These are phyloP conservation scores for Drosophila malerkotliana DNA, from an alignment of 1,140 invertebrate species.

Conservation along the genomic window DNA sequence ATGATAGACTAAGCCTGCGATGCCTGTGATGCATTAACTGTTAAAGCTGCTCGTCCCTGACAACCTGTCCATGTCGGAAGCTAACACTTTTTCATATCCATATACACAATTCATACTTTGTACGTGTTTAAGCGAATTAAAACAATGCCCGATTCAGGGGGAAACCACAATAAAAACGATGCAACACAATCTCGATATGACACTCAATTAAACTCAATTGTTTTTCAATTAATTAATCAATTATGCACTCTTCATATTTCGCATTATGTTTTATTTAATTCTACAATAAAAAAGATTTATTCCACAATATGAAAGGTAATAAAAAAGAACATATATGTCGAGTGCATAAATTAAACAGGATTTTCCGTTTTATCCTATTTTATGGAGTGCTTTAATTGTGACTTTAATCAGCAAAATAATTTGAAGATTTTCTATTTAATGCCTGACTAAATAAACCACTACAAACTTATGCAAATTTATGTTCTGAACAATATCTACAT, in stretches of 20 bases:
- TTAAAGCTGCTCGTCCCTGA: constrained; percentile 44
- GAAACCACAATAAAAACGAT: constrained; percentile 16
- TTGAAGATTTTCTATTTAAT: background rate
- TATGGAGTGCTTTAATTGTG: background rate
- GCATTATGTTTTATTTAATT: constrained; percentile 29
- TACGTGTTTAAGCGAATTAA: constrained; percentile 11
- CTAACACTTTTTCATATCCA: constrained; percentile 10
- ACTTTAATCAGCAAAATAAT: no score
- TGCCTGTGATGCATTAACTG: constrained; percentile 54
- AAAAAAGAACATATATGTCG: background rate
- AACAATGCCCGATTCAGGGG: constrained; percentile 3
- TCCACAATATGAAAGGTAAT: constrained; percentile 2
- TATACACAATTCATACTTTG: background rate
- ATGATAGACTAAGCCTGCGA: constrained; percentile 16
- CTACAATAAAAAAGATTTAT: constrained; percentile 8
- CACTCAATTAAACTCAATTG: constrained; percentile 77
- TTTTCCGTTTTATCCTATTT: no score
- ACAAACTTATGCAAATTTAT: background rate
- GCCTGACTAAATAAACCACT: background rate
- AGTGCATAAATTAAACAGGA: no score
- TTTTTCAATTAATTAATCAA: constrained; percentile 76
- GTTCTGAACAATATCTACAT: background rate
- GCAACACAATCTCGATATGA: constrained; percentile 40
- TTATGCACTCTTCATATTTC: constrained; percentile 57
- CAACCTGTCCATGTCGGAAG: constrained; percentile 49